Percentiles rank a stretch among this genome's conserved stretches.
Evolutionary conservation across 2,888 invertebrate species (phyloP).

Genomic region (Leptinotarsa juncta): DNA sequence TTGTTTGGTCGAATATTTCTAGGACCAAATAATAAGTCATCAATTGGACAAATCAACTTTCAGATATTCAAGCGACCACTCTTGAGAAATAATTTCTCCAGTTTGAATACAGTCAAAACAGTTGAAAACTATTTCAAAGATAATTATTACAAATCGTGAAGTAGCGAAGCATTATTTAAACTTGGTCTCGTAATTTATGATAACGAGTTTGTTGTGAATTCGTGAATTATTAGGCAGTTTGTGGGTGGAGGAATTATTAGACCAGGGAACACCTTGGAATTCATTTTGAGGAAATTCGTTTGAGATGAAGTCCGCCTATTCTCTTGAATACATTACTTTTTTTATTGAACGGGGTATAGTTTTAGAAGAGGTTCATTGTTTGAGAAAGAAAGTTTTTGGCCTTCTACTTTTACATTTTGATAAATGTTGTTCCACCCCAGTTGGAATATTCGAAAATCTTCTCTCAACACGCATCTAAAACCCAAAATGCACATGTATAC

Average conservation of each 20-base stretch:
- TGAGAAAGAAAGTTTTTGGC: no score
- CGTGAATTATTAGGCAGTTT: neutral
- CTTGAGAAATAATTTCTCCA: neutral
- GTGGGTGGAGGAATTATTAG: constrained; percentile 1
- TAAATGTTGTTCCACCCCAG: no score
- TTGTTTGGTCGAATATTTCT: no score
- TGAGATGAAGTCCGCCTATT: neutral
- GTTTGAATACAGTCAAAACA: neutral
- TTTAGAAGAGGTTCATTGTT: no score
- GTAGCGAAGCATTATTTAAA: neutral
- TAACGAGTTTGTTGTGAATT: constrained; percentile 3
- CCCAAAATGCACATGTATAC: no score
- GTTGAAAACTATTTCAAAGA: neutral
- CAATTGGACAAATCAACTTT: neutral
- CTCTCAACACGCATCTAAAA: no score
- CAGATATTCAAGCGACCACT: neutral
- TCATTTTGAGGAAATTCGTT: neutral
- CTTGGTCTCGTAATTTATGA: constrained; percentile 12
- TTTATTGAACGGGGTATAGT: no score
- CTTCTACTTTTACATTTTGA: no score
- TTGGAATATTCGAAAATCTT: no score
- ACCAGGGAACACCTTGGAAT: neutral
- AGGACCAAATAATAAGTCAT: no score
- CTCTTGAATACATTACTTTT: no score
- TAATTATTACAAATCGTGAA: neutral